Evolutionary conservation across 2,797 vertebrate genomes (phyloP), one percentile per base, ranked within the genome.

Genomic region (Loris lydekkerianus): DNA sequence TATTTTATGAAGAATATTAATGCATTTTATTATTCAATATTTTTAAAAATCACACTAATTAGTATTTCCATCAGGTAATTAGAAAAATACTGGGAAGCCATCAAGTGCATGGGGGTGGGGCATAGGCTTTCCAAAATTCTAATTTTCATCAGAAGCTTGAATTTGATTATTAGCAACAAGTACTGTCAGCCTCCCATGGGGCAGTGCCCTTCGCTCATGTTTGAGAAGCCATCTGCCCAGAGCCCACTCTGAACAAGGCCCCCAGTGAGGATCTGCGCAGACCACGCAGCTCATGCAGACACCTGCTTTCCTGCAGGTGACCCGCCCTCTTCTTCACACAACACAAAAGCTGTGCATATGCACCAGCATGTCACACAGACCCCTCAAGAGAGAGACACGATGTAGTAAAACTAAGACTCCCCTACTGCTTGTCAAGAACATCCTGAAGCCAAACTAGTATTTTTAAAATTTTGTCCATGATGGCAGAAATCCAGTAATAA

Each of bases 161-260:
- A 78, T n/a, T 3, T 56, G 49, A 53, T 31, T 29, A 23, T 1
- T 7, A 18, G 76, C 72, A 56, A 6, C 29, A 27, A 90, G 25
- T 1, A 3, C 77, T 2, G 20, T 15, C 21, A 1, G 63, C 1
- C 27, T 34, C 7, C 37, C 37, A 2, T 2, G 17, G 75, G 31
- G 23, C 7, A 5, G 37, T 14, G 7, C 2, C 13, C 34, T 80
- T 1, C 1, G 0, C 5, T 43, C 27, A 1, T 8, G 10, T 69
- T 25, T 5, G 87, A 67, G 75, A 56, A 23, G 2, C 10, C 10
- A 7, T 3, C 34, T 8, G 25, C 53, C 49, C 34, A 3, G 58
- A 8, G 1, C 9, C 27, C 27, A 3, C 15, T 13, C 5, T 6
- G 46, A 69, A 10, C 0, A 37, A 0, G 29, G 72, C 15, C 72